A percentile compares a stretch with the other conserved stretches of the same genome.
Conservation (phyloP, 2,797 vertebrate genomes). For the Percopsis omiscomaycus region DNA sequence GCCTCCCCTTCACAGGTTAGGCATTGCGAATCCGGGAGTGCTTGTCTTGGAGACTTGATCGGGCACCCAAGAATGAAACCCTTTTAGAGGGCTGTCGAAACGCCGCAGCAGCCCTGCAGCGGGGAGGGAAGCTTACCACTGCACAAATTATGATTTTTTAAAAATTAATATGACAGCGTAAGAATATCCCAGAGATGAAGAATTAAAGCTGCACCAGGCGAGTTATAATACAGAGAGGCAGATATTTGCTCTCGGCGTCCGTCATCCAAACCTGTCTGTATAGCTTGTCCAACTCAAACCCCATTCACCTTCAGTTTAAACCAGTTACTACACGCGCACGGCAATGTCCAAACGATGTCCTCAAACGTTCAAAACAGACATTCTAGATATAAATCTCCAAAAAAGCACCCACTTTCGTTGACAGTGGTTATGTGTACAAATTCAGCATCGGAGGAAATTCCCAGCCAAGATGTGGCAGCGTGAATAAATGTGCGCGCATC, state of each 20-base stretch:
- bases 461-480: constrained; percentile 57
- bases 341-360: constrained; percentile 48
- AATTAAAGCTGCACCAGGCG: constrained; percentile 4
- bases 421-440: constrained; percentile 66
- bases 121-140: constrained; percentile 48
- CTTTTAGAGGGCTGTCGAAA: constrained; percentile 20
- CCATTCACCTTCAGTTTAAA: constrained; percentile 43
- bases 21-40: constrained; percentile 65
- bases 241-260: constrained; percentile 49
- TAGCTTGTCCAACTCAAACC: constrained; percentile 45
- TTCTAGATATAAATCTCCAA: constrained; percentile 16
- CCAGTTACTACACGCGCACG: constrained; percentile 42
- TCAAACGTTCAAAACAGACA: constrained; percentile 25
- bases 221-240: constrained; percentile 38
- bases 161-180: constrained; percentile 21
- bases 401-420: constrained; percentile 59
- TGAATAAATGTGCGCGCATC: constrained; percentile 48
- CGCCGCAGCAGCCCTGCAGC: constrained; percentile 67
- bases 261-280: constrained; percentile 61
- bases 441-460: constrained; percentile 73
- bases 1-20: constrained; percentile 66
- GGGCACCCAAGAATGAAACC: constrained; percentile 48
- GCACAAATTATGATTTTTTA: constrained; percentile 38
- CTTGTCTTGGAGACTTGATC: constrained; percentile 63
- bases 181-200: constrained; percentile 68